phyloP scores from a whole-genome alignment of 2,888 invertebrate genomes.

The Mesoligia furuncula region DNA sequence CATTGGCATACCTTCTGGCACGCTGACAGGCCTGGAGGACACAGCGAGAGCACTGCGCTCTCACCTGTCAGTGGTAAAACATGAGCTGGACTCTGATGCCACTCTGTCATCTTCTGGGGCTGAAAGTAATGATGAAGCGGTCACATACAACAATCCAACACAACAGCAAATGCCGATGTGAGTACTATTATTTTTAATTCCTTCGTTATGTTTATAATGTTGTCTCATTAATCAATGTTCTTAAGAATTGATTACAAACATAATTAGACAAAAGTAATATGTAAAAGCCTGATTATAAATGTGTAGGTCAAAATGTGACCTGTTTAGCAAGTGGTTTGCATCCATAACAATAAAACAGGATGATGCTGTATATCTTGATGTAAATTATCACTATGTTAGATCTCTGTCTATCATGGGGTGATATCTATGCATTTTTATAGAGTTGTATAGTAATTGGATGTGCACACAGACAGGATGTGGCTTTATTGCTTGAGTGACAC shows the following conservation, averaged over 20 bases:
- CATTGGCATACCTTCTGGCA: conserved; percentile 91
- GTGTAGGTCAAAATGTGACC: conserved; percentile 25
- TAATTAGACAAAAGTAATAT: conserved; percentile 4
- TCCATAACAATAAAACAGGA: conserved; percentile 19
- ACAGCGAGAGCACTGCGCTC: conserved; percentile 93
- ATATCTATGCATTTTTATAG: conserved; percentile 1
- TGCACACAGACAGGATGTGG: conserved; percentile 51
- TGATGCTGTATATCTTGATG: conserved; percentile 23
- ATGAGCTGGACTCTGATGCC: conserved; percentile 96
- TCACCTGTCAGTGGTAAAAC: conserved; percentile 93
- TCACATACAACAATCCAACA: conserved; percentile 94
- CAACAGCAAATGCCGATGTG: conserved; percentile 95
- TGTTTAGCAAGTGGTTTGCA: conserved; percentile 20
- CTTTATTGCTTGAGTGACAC: conserved; percentile 45
- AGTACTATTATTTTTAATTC: conserved; percentile 83
- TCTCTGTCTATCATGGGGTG: conserved; percentile 2
- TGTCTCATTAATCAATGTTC: not conserved
- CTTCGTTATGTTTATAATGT: not conserved
- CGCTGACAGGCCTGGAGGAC: conserved; percentile 92
- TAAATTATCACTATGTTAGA: conserved; percentile 9
- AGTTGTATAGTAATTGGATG: conserved; percentile 35
- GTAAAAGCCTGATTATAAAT: conserved; percentile 5
- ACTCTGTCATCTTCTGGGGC: conserved; percentile 98
- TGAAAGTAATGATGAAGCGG: conserved; percentile 97
- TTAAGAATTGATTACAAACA: not conserved